Conservation (phyloP, 2,888 invertebrate species). For the Uropetala carovei region DNA sequence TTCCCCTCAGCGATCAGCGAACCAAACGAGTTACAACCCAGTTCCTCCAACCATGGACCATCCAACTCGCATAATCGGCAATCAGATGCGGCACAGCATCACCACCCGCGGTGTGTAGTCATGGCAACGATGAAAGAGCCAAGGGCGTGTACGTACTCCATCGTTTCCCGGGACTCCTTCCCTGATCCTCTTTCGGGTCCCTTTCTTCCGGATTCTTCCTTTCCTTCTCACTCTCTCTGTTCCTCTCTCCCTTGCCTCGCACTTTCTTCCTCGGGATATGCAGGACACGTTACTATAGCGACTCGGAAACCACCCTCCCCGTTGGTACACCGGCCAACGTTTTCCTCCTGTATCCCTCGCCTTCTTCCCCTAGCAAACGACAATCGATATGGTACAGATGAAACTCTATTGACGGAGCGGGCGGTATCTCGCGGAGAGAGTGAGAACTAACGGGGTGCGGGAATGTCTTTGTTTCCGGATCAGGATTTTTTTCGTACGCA, state of each 20-base stretch:
- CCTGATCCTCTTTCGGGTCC: not conserved
- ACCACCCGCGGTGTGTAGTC: constrained; percentile 57
- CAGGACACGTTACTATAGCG: constrained; percentile 53
- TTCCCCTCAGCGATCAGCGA: not conserved
- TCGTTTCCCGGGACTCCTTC: constrained; percentile 18
- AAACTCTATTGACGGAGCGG: constrained; percentile 50
- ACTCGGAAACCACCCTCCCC: constrained; percentile 51
- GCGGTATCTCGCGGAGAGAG: constrained; percentile 46
- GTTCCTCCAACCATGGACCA: not conserved
- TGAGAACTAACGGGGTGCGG: constrained; percentile 36
- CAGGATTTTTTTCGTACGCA: not conserved
- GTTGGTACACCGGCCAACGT: constrained; percentile 38
- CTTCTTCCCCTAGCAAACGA: not conserved
- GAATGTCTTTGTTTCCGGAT: constrained; percentile 1
- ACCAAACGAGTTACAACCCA: not conserved
- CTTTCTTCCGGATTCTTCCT: not conserved
- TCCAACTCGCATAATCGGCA: constrained; percentile 16
- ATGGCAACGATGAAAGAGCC: constrained; percentile 50
- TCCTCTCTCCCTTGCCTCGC: not conserved
- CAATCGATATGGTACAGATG: constrained; percentile 53
- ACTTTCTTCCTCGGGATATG: constrained; percentile 21
- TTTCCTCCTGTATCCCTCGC: not conserved
- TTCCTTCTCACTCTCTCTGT: not conserved
- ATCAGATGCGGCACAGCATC: constrained; percentile 53
- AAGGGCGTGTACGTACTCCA: constrained; percentile 63